phyloP scores from a whole-genome alignment of 2,888 invertebrate species.

The Mesochorus sp. region DNA sequence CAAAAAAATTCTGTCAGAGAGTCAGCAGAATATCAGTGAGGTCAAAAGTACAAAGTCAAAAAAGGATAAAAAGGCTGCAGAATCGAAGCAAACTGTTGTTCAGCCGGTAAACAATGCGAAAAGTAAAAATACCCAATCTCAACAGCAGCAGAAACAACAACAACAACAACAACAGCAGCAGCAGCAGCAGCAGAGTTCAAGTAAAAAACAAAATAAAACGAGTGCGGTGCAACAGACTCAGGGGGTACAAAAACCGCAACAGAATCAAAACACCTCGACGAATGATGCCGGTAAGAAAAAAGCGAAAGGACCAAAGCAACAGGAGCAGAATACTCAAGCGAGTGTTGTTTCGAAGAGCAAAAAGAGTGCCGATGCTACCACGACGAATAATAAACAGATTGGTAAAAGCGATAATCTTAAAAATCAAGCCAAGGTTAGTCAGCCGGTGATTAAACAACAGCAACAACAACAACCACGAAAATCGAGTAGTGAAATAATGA shows the following conservation, averaged over 20 bases:
- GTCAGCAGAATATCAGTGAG: slow-evolving; percentile 69
- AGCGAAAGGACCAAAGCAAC: slow-evolving; percentile 58
- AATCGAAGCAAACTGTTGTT: slow-evolving; percentile 75
- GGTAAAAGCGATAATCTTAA: slow-evolving; percentile 72
- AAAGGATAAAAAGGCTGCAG: slow-evolving; percentile 77
- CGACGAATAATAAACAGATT: slow-evolving; percentile 62
- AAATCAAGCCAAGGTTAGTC: slow-evolving; percentile 63
- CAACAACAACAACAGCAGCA: slow-evolving; percentile 53
- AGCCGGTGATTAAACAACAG: slow-evolving; percentile 66
- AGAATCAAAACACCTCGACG: slow-evolving; percentile 49
- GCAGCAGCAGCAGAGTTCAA: slow-evolving; percentile 43
- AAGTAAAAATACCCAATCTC: slow-evolving; percentile 52
- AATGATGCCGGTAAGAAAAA: slow-evolving; percentile 58
- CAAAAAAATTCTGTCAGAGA: slow-evolving; percentile 59
- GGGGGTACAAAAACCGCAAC: slow-evolving; percentile 56
- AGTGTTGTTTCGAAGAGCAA: slow-evolving; percentile 54
- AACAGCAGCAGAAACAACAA: too few species aligned
- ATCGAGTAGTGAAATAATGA: slow-evolving; percentile 26
- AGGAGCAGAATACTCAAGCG: slow-evolving; percentile 62
- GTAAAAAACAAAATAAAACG: slow-evolving; percentile 58
- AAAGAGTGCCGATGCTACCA: slow-evolving; percentile 44
- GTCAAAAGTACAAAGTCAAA: slow-evolving; percentile 74
- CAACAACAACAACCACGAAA: too few species aligned
- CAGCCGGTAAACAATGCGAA: slow-evolving; percentile 68
- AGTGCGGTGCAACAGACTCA: slow-evolving; percentile 37